Conservation (phyloP, 2,113 vertebrate genomes). For the Paracyprichromis sp. region DNA sequence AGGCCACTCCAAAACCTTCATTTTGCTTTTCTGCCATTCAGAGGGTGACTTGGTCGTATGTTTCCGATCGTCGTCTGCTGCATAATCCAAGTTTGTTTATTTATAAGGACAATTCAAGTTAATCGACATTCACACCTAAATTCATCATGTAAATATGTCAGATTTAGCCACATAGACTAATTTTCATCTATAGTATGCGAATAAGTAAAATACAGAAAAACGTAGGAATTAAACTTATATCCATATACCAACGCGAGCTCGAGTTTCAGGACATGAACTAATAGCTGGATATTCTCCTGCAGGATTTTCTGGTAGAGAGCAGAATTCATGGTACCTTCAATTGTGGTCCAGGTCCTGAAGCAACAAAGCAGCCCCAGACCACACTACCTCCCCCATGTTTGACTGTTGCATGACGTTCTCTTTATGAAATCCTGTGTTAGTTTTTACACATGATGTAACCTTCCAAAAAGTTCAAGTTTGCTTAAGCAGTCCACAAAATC, state of each 20-base stretch:
- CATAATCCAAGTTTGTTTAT: neutral
- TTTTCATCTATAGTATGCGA: rapidly evolving
- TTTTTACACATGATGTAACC: neutral
- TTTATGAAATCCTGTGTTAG: neutral
- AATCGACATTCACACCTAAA: neutral
- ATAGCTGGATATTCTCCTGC: neutral
- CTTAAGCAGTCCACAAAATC: neutral
- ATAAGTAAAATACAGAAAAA: neutral
- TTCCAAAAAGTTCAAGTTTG: neutral
- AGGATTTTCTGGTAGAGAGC: neutral
- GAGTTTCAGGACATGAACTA: neutral
- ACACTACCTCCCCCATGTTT: neutral
- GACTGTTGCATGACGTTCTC: rapidly evolving
- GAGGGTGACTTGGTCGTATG: neutral
- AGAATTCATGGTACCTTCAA: neutral
- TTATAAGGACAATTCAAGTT: neutral
- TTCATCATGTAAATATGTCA: neutral
- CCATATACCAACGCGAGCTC: neutral
- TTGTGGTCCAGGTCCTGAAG: neutral
- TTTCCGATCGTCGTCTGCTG: neutral
- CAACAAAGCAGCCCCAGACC: neutral
- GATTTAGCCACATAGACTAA: neutral
- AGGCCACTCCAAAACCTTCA: neutral
- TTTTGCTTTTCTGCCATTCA: neutral
- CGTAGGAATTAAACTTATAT: neutral